Percentiles rank a stretch among this genome's conserved stretches.
phyloP scores from a whole-genome alignment of 2,113 vertebrate species.

The Myotis lucifugus region DNA sequence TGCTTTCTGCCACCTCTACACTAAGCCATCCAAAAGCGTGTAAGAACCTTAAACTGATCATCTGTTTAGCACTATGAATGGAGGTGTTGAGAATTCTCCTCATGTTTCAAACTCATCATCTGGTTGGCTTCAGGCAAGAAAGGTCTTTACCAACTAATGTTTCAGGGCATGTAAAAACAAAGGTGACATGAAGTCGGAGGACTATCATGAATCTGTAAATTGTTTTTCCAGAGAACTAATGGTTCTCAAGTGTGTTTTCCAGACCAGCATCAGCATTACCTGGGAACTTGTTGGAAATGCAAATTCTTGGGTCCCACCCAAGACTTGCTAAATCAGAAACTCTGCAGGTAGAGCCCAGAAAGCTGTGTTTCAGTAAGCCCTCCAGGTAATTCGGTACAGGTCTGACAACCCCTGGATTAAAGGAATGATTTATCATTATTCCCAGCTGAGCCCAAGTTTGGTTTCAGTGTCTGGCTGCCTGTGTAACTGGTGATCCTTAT shows the following conservation, averaged over 20 bases:
- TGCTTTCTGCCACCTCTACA: slow-evolving; percentile 15
- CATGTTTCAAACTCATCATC: background rate
- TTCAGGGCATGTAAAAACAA: background rate
- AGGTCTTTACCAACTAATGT: background rate
- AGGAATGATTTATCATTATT: background rate
- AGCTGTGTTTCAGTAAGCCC: background rate
- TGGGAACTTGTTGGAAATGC: background rate
- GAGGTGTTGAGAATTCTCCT: background rate
- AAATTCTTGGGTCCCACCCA: slow-evolving; percentile 6
- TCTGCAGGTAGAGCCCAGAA: background rate
- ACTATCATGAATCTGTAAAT: background rate
- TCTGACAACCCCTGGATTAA: background rate
- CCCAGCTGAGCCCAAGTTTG: background rate
- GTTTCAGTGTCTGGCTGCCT: background rate
- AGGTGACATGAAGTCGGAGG: background rate
- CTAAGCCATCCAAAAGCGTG: background rate
- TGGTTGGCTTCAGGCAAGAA: slow-evolving; percentile 45
- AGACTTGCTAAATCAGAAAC: background rate
- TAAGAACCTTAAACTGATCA: background rate
- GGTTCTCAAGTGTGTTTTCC: background rate
- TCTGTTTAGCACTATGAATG: background rate
- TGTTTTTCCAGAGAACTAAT: slow-evolving; percentile 32
- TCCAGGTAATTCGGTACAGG: background rate
- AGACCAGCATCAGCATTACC: background rate
- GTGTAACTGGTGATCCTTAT: background rate